These are phyloP conservation scores for Hemiscyllium ocellatum DNA, from an alignment of 2,113 vertebrate species.

Conservation along the genomic window DNA sequence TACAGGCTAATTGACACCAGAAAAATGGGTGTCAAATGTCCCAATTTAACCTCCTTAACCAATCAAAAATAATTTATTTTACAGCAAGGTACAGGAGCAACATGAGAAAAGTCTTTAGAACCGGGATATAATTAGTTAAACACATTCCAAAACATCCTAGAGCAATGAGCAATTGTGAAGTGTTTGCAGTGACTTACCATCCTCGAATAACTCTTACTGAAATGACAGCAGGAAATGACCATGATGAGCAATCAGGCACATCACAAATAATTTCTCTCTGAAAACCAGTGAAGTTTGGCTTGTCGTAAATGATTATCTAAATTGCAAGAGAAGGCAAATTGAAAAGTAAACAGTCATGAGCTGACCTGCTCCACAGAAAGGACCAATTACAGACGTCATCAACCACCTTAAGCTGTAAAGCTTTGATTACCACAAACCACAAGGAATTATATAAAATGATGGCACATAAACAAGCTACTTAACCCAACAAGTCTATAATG, in stretches of 20 bases:
- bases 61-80: neutral
- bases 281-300: slow-evolving; percentile 63
- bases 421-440: neutral
- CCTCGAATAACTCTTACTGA: slow-evolving; percentile 81
- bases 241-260: slow-evolving; percentile 62
- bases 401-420: neutral
- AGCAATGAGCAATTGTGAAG: neutral
- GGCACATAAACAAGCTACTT: neutral
- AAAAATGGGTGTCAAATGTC: neutral
- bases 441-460: neutral
- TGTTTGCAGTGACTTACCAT: slow-evolving; percentile 62
- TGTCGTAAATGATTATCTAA: slow-evolving; percentile 78
- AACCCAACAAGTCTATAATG: neutral
- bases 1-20: neutral
- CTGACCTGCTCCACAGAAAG: neutral
- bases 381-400: neutral
- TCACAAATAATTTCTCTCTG: slow-evolving; percentile 70
- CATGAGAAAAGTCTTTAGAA: neutral
- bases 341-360: neutral
- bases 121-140: neutral
- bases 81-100: too few relatives aligned
- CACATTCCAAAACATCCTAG: neutral
- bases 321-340: neutral
- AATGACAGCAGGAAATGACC: slow-evolving; percentile 69
- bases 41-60: neutral